Evolutionary conservation across 2,797 vertebrate species (phyloP).

Genomic region (Leptodactylus fallax): DNA sequence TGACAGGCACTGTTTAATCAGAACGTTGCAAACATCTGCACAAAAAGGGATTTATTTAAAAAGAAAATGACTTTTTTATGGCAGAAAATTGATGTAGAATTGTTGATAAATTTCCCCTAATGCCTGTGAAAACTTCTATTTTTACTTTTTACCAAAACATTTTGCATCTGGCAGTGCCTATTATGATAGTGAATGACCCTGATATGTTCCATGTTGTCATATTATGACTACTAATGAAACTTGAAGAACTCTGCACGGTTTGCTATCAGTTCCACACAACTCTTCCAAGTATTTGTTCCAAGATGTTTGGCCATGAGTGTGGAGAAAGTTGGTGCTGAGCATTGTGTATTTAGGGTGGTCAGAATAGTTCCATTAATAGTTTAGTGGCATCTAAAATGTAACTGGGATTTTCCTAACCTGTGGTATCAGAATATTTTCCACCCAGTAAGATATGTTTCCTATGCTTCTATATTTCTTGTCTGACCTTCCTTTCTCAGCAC

Average conservation of each 20-base stretch:
- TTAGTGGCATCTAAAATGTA: neutral
- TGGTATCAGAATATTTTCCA: neutral
- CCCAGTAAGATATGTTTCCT: neutral
- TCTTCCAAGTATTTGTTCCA: neutral
- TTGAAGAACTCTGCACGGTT: neutral
- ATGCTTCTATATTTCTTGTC: neutral
- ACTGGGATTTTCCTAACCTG: conserved; percentile 7
- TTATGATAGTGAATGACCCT: neutral
- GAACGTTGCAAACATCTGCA: no score
- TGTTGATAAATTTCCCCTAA: no score
- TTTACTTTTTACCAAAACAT: no score
- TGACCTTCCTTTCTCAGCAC: neutral
- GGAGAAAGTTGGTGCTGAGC: neutral
- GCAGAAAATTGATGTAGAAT: no score
- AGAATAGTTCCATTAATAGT: neutral
- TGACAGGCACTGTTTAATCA: no score
- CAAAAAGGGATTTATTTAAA: no score
- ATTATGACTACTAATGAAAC: neutral
- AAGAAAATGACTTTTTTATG: no score
- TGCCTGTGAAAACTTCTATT: neutral
- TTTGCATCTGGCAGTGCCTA: neutral
- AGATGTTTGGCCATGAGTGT: neutral
- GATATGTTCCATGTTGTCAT: neutral
- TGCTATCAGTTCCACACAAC: neutral
- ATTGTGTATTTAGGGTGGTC: neutral